Percentiles rank a stretch among this genome's conserved stretches.
Evolutionary conservation across 2,888 invertebrate genomes (phyloP).

Genomic region (Agrochola lota): DNA sequence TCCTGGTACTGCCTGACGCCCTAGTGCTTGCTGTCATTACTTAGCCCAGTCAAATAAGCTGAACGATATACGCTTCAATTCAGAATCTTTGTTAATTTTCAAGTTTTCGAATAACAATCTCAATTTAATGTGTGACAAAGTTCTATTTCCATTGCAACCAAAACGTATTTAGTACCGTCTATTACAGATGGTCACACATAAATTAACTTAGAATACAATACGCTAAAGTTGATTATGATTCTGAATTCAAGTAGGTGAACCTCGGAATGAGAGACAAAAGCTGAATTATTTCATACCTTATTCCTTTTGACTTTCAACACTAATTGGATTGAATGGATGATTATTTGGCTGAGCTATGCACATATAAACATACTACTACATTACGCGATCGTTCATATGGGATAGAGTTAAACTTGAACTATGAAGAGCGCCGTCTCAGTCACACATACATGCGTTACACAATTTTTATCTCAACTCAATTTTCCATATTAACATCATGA

Average conservation of each 20-base stretch:
- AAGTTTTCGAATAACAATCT: background rate
- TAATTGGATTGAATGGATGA: too few relatives aligned
- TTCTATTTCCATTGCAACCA: too few relatives aligned
- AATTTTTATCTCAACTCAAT: background rate
- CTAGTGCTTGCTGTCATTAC: background rate
- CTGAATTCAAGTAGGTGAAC: background rate
- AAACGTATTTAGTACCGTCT: background rate
- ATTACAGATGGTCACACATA: background rate
- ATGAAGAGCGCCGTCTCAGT: background rate
- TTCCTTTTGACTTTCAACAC: background rate
- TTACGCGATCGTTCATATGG: background rate
- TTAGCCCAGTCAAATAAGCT: slow-evolving; percentile 26
- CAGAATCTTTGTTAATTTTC: background rate
- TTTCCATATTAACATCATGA: background rate
- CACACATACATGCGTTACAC: background rate
- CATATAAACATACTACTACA: slow-evolving; percentile 12
- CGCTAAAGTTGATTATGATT: background rate
- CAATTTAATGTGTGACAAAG: background rate
- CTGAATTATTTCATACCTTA: background rate
- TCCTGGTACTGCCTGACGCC: slow-evolving; percentile 71
- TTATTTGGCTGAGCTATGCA: slow-evolving; percentile 38
- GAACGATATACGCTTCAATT: background rate
- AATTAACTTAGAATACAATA: background rate
- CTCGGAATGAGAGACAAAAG: background rate
- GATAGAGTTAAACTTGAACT: background rate